Evolutionary conservation across 2,113 vertebrate species (phyloP).

Genomic region (Neolamprologus hecqui): DNA sequence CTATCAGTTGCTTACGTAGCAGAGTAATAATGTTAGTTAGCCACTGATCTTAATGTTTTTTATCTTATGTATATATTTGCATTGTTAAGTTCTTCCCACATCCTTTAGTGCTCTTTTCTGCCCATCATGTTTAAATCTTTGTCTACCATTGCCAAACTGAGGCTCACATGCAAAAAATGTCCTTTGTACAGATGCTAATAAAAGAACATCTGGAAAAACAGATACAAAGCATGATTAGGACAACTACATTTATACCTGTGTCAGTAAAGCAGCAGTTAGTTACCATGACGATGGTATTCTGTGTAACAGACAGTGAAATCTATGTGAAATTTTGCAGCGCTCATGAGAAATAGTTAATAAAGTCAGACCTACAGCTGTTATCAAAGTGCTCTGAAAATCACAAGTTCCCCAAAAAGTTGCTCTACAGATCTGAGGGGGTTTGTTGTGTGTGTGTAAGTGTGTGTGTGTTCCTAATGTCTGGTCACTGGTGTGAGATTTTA

Average conservation of each 20-base stretch:
- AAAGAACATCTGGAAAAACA: neutral
- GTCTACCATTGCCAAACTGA: neutral
- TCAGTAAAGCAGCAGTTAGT: neutral
- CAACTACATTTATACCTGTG: neutral
- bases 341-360: neutral
- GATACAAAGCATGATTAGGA: neutral
- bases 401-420: neutral
- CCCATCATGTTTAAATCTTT: accelerated
- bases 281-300: neutral
- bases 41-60: neutral
- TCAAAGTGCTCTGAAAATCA: neutral
- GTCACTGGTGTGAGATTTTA: accelerated
- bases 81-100: neutral
- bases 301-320: neutral
- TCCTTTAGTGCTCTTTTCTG: neutral
- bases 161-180: neutral
- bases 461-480: neutral
- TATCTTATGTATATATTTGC: neutral
- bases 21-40: neutral
- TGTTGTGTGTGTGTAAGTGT: neutral
- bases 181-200: neutral
- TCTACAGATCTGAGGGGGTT: neutral
- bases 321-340: neutral
- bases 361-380: neutral
- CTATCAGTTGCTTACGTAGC: neutral